Percentiles rank a stretch among this genome's conserved stretches.
Conservation (phyloP, 2,888 invertebrate genomes). For the Carterocephalus palaemon region DNA sequence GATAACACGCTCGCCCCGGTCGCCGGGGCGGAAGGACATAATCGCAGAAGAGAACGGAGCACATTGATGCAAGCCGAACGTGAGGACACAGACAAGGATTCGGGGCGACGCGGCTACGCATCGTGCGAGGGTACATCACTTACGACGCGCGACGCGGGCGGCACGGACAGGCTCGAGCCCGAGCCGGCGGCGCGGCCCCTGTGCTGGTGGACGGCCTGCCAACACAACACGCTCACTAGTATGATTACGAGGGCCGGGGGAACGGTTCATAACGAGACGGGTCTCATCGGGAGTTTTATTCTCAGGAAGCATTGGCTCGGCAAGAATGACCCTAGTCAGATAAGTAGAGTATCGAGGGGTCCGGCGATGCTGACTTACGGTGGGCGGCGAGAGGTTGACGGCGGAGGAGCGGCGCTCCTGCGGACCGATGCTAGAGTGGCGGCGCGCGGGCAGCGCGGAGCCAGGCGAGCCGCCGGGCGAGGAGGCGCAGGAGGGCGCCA, state of each 20-base stretch:
- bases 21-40: constrained; percentile 59
- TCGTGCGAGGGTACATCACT: constrained; percentile 70
- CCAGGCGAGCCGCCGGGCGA: constrained; percentile 86
- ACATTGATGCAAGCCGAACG: constrained; percentile 65
- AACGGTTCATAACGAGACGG: too few species aligned
- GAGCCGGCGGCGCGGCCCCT: constrained; percentile 81
- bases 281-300: too few species aligned
- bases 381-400: constrained; percentile 91
- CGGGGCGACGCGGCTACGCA: constrained; percentile 56
- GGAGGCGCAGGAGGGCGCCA: constrained; percentile 93
- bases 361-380: constrained; percentile 90
- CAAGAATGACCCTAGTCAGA: constrained; percentile 9
- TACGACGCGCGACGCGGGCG: constrained; percentile 85
- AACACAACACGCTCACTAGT: constrained; percentile 63
- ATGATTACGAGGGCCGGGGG: constrained; percentile 38
- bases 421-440: constrained; percentile 95
- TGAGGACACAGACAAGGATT: constrained; percentile 58
- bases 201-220: constrained; percentile 80
- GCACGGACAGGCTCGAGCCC: constrained; percentile 92
- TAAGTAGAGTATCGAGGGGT: too few species aligned
- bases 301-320: constrained; percentile 17
- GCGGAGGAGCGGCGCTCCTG: constrained; percentile 91
- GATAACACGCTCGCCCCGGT: constrained; percentile 64
- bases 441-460: constrained; percentile 88
- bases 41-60: constrained; percentile 61